These are phyloP conservation scores for Rhyacophila brunnea DNA, from an alignment of 1,140 invertebrate species.

Conservation along the genomic window DNA sequence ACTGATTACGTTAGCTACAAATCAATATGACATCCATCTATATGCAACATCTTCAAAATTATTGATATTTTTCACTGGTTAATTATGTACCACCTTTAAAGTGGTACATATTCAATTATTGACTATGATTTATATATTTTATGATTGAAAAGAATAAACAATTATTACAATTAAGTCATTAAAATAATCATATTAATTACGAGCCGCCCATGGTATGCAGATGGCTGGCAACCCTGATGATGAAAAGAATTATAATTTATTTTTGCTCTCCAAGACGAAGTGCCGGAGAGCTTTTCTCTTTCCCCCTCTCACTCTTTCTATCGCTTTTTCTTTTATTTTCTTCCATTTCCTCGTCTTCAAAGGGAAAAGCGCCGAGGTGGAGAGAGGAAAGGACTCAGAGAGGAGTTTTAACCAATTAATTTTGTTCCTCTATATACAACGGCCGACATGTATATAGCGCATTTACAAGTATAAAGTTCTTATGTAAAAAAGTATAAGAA, in stretches of 20 bases:
- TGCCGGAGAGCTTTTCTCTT: constrained; percentile 34
- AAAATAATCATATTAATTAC: not conserved
- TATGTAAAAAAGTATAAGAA: constrained; percentile 26
- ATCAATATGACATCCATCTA: no score
- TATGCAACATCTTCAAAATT: no score
- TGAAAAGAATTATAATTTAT: constrained; percentile 38
- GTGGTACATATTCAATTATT: no score
- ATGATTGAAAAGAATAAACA: no score
- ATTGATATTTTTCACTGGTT: no score
- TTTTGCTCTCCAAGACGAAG: constrained; percentile 38
- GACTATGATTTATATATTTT: no score
- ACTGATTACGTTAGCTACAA: no score
- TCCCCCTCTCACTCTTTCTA: constrained; percentile 30
- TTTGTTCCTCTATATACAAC: constrained; percentile 52
- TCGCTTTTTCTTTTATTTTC: constrained; percentile 37
- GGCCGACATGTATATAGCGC: constrained; percentile 25
- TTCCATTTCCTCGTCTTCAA: constrained; percentile 36
- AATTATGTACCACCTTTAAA: no score
- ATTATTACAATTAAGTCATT: no score
- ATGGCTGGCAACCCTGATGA: constrained; percentile 36
- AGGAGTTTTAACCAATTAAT: constrained; percentile 61
- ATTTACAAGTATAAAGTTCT: constrained; percentile 32
- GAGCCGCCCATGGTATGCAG: constrained; percentile 35
- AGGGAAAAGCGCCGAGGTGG: constrained; percentile 38
- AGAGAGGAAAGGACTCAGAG: constrained; percentile 49